Conservation (phyloP, 53 echinoderm and acorn worm genomes). For the Hippasteria phrygiana region DNA sequence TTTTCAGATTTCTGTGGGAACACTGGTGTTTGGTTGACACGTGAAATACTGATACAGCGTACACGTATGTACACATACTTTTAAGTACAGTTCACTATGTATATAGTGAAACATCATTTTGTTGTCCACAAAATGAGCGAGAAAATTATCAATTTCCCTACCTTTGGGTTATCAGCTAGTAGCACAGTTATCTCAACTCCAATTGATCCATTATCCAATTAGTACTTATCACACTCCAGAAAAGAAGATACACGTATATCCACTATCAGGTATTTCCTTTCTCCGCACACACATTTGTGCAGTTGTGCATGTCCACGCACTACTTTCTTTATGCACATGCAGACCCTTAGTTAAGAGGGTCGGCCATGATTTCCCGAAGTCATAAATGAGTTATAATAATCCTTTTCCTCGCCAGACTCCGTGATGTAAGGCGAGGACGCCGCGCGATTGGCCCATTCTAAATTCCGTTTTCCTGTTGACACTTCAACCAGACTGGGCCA, state of each 20-base stretch:
- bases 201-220: constrained; percentile 51
- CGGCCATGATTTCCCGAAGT: constrained; percentile 39
- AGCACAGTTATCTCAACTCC: neutral
- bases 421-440: constrained; percentile 19
- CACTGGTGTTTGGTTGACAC: too few relatives aligned
- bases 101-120: too few relatives aligned
- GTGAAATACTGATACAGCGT: too few relatives aligned
- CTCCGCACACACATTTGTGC: neutral
- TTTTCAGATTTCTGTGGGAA: too few relatives aligned
- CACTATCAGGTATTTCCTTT: constrained; percentile 39
- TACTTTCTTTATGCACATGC: neutral
- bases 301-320: neutral
- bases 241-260: constrained; percentile 11
- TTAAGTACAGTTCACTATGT: too few relatives aligned
- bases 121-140: too few relatives aligned
- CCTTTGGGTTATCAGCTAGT: constrained; percentile 32
- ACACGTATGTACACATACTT: too few relatives aligned
- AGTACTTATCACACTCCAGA: neutral
- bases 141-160: constrained; percentile 48
- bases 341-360: neutral
- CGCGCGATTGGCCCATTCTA: constrained; percentile 40
- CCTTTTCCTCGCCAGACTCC: constrained; percentile 58
- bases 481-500: neutral
- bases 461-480: constrained; percentile 62
- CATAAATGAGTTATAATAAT: constrained; percentile 27